Conservation (phyloP, 2,797 vertebrate species). For the Acestrorhynchus altus region DNA sequence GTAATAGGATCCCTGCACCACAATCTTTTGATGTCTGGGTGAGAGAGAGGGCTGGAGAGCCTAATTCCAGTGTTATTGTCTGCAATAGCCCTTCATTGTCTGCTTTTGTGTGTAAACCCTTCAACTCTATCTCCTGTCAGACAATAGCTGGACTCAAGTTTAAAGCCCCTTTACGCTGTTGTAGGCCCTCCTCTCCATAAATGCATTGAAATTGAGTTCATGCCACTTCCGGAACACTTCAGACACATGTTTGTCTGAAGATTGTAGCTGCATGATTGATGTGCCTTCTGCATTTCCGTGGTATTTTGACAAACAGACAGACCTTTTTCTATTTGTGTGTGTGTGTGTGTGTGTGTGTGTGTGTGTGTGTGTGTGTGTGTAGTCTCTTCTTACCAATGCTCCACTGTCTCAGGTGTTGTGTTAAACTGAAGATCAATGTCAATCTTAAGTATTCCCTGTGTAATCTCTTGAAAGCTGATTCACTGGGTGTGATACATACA, state of each 20-base stretch:
- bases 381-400: conserved; percentile 18
- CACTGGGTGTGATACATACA: background rate
- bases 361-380: background rate
- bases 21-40: conserved; percentile 45
- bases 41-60: conserved; percentile 24
- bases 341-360: background rate
- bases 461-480: background rate
- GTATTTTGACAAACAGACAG: conserved; percentile 29
- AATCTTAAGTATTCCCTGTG: background rate
- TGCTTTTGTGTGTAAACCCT: conserved; percentile 24
- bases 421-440: conserved; percentile 17
- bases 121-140: conserved; percentile 29
- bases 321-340: background rate
- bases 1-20: conserved; percentile 25
- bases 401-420: conserved; percentile 29
- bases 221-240: conserved; percentile 2
- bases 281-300: conserved; percentile 24
- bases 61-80: conserved; percentile 42
- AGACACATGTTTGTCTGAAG: conserved; percentile 12
- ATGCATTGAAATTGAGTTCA: conserved; percentile 23
- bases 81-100: conserved; percentile 20
- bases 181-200: background rate
- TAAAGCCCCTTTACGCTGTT: conserved; percentile 13
- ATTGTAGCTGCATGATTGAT: conserved; percentile 13
- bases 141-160: background rate